Conservation (phyloP, 2,888 invertebrate species). For the Heteropelma amictum region DNA sequence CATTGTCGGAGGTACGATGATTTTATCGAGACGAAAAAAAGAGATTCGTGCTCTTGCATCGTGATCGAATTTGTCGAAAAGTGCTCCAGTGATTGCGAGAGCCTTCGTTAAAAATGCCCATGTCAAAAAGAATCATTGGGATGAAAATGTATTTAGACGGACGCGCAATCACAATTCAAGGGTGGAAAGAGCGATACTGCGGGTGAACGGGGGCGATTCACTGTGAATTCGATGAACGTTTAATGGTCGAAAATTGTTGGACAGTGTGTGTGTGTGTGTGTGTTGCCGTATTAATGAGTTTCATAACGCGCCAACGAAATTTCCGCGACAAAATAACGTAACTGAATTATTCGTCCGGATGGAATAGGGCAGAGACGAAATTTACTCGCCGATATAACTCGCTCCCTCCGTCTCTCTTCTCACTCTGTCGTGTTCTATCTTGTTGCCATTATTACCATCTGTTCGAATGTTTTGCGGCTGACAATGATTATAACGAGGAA, state of each 20-base stretch:
- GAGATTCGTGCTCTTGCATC: background rate
- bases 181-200: constrained; percentile 46
- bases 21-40: background rate
- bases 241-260: constrained; percentile 55
- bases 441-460: constrained; percentile 62
- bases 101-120: constrained; percentile 37
- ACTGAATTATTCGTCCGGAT: constrained; percentile 67
- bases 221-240: constrained; percentile 59
- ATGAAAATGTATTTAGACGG: constrained; percentile 31
- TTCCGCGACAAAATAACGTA: constrained; percentile 70
- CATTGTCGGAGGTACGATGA: too few relatives aligned
- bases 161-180: constrained; percentile 57
- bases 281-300: constrained; percentile 70
- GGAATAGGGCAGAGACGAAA: constrained; percentile 50
- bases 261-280: constrained; percentile 39
- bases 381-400: constrained; percentile 52
- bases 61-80: constrained; percentile 25
- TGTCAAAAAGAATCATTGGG: constrained; percentile 41
- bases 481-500: constrained; percentile 74
- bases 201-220: constrained; percentile 36
- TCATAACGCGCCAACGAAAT: constrained; percentile 74
- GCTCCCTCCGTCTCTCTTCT: constrained; percentile 9
- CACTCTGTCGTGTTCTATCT: too few relatives aligned
- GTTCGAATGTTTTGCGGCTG: constrained; percentile 67
- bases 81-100: constrained; percentile 37